Evolutionary conservation across 2,888 invertebrate genomes (phyloP), one percentile per base, ranked within the genome.

Genomic region (Allacma fusca): DNA sequence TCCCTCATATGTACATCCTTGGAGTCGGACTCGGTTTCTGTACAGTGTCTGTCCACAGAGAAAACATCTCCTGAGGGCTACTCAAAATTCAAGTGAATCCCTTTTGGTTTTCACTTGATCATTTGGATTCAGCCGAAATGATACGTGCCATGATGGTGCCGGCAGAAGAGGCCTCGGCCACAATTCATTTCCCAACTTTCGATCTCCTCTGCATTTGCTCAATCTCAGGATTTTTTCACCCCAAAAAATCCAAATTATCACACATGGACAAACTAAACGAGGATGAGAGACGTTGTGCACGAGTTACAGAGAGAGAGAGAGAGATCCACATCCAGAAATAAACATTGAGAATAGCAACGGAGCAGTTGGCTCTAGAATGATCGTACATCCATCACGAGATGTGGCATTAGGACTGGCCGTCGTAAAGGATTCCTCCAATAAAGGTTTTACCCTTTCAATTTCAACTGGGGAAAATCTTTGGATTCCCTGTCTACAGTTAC

Each of bases 31-130:
- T 34, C n/a, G 68, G 23, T 40, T 68, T 26, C 28, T 24, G 29
- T 40, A 62, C 16, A 74, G 74, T 74, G 65, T 74, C 74, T 74
- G 73, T 74, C 74, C 24, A 40, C 40, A 21, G 64, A 23, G 34
- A 43, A 65, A 65, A 65, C 19, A 65, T 40, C 19, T 40, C 65
- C 74, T 64, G 0, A 40, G 62, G 74, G 74, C 74, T 74, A 64
- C 74, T 74, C 23, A 23, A 64, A 21, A 74, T 73, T 73, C 73
- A 65, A 74, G 74, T 64, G 74, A 74, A 65, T 65, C 74, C 64
- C 73, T 73, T 71, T 57, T 57, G 71, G 50, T 71, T 71, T 71
- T 26, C 67, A 75, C 64, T 75, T 75, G 75, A 75, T 75, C 34
- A 67, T 62, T 75, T 75, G 59, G 26, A 68, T 75, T 67, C 21